Conservation (phyloP, 2,113 vertebrate species). For the Promerops cafer region DNA sequence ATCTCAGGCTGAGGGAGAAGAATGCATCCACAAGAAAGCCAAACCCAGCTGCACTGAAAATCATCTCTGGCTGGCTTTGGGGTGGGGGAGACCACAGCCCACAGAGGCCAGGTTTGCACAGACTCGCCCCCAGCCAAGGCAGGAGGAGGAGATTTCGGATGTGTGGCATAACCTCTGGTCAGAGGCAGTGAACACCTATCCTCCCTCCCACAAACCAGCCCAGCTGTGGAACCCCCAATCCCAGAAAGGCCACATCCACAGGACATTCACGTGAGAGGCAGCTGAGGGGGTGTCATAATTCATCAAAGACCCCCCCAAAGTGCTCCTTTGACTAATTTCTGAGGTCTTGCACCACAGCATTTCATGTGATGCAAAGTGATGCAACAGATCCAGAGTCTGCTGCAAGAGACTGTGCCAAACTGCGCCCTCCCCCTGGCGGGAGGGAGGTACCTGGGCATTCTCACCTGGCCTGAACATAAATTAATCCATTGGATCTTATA, state of each 20-base stretch:
- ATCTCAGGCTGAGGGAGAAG: too few relatives aligned
- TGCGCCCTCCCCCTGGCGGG: accelerated
- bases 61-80: not conserved
- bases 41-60: not conserved
- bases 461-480: not conserved
- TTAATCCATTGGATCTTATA: not conserved
- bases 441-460: not conserved
- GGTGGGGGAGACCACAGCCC: not conserved
- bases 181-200: not conserved
- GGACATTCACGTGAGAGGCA: not conserved
- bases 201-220: not conserved
- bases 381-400: not conserved
- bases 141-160: accelerated
- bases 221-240: not conserved
- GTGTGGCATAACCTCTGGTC: too few relatives aligned
- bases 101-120: not conserved
- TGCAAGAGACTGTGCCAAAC: not conserved
- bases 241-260: accelerated
- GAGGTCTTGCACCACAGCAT: not conserved
- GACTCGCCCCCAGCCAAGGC: accelerated
- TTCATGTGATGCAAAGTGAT: accelerated
- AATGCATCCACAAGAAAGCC: not conserved
- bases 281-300: not conserved
- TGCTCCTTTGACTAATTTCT: not conserved
- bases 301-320: not conserved